Base-by-base conservation (phyloP, 2,113 vertebrate genomes). In the Talpa occidentalis region DNA sequence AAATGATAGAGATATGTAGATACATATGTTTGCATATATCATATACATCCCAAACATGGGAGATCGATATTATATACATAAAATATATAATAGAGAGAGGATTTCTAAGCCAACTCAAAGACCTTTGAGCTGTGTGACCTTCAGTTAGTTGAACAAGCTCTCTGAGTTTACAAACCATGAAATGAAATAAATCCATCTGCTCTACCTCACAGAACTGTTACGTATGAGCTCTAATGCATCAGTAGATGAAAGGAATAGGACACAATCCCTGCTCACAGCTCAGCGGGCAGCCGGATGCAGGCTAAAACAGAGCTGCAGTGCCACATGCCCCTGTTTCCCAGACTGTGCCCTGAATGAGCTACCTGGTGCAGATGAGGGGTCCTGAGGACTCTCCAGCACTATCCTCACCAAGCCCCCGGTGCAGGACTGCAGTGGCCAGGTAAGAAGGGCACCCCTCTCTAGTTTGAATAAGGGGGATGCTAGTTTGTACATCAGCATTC, bases 221-320 rank as follows among this genome's bases (percentile, higher is more conserved):
- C 8, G 32, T 16, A 62, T 10, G 30, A 21, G 47, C 60, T 37
- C 28, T 37, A 70, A 91, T 2, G 10, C 17, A 16, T n/a, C 35
- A 54, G 69, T 12, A 49, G 0, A 0, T 30, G 5, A 44, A 28
- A 82, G 72, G 60, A 64, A 19, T 0, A 0, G 1, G 1, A 26
- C 44, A 10, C 35, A 49, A 17, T 28, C 16, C 37, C 32, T 59
- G 59, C 5, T 17, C 42, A 44, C 60, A 67, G 37, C 72, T 52
- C 32, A 62, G 35, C 56, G 22, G 21, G 56, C 56, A 59, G 56
- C 56, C 5, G 17, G 54, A 62, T 8, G 9, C n/a, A 32, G 78
- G 40, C 78, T 32, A 44, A 19, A 26, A 37, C 15, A 64, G 5
- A 17, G 56, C 60, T 59, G n/a, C 32, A 2, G n/a, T 19, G 14